phyloP scores from a whole-genome alignment of 2,888 invertebrate genomes.

The Eupithecia inturbata region DNA sequence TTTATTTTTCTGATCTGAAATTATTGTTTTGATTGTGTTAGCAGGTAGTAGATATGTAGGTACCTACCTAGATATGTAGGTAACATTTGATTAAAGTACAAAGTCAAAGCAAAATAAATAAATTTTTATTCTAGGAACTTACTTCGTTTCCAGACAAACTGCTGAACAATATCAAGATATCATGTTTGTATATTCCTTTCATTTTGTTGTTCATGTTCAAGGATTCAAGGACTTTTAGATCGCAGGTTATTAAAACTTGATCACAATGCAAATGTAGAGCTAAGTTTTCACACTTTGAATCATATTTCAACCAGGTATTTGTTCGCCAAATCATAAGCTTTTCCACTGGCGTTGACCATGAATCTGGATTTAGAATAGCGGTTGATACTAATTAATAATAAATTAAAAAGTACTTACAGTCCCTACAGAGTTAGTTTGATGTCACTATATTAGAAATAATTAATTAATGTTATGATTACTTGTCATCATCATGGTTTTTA shows the following conservation, averaged over 20 bases:
- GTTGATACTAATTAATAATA: not conserved
- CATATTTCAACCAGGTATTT: constrained; percentile 62
- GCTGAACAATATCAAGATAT: constrained; percentile 66
- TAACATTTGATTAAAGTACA: not conserved
- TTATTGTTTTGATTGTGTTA: constrained; percentile 6
- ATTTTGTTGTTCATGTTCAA: constrained; percentile 65
- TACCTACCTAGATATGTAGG: not conserved
- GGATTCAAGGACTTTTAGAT: constrained; percentile 65
- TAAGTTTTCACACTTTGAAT: constrained; percentile 46
- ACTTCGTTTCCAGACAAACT: constrained; percentile 55
- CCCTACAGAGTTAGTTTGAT: not conserved
- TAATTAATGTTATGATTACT: not conserved
- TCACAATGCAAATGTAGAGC: constrained; percentile 61
- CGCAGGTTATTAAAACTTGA: constrained; percentile 62
- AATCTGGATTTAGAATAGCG: constrained; percentile 47
- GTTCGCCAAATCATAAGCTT: constrained; percentile 68
- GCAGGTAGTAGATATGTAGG: not conserved
- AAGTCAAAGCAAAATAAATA: not conserved
- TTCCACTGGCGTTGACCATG: constrained; percentile 57
- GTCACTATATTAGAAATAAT: not conserved
- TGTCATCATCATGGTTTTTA: not conserved
- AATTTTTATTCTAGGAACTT: constrained; percentile 39
- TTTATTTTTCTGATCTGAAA: constrained; percentile 70
- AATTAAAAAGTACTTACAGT: not conserved
- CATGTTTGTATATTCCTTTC: constrained; percentile 70